These are phyloP conservation scores for Elephas maximus DNA, from an alignment of 2,113 vertebrate genomes.

Conservation along the genomic window DNA sequence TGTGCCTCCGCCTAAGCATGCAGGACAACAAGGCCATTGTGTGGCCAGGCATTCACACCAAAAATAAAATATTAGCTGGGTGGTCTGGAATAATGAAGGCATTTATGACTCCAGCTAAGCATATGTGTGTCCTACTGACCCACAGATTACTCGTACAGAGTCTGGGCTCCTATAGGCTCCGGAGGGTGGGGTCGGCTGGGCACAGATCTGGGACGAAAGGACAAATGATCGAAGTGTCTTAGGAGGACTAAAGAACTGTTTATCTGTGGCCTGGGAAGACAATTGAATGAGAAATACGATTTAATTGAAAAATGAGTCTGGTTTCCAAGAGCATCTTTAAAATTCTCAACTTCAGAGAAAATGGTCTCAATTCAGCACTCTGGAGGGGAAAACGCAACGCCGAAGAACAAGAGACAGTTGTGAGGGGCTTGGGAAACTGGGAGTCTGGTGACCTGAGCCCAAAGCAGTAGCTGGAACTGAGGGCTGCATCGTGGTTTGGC, in stretches of 20 bases:
- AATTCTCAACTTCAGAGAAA: constrained; percentile 61
- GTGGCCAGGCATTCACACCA: constrained; percentile 64
- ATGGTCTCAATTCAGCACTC: background rate
- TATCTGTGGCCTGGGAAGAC: constrained; percentile 51
- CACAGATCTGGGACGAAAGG: constrained; percentile 57
- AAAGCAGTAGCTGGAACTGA: background rate
- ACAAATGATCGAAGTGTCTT: constrained; percentile 55
- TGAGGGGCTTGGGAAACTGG: background rate
- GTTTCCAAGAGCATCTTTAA: constrained; percentile 62
- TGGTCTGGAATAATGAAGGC: constrained; percentile 77
- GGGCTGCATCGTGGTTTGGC: background rate
- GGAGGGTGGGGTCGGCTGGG: constrained; percentile 22
- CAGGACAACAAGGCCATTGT: constrained; percentile 72
- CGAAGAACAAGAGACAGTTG: background rate
- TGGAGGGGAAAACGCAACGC: background rate
- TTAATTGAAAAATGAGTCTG: constrained; percentile 6
- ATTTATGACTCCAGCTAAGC: constrained; percentile 71
- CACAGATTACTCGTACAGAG: constrained; percentile 47
- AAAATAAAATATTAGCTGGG: constrained; percentile 81
- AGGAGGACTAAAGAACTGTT: constrained; percentile 64
- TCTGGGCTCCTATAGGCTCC: background rate
- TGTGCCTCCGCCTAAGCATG: constrained; percentile 54
- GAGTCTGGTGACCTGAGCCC: background rate
- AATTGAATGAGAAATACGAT: constrained; percentile 45
- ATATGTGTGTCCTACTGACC: constrained; percentile 50